These are phyloP conservation scores for Pithys albifrons DNA, from an alignment of 2,113 vertebrate species.

Conservation along the genomic window DNA sequence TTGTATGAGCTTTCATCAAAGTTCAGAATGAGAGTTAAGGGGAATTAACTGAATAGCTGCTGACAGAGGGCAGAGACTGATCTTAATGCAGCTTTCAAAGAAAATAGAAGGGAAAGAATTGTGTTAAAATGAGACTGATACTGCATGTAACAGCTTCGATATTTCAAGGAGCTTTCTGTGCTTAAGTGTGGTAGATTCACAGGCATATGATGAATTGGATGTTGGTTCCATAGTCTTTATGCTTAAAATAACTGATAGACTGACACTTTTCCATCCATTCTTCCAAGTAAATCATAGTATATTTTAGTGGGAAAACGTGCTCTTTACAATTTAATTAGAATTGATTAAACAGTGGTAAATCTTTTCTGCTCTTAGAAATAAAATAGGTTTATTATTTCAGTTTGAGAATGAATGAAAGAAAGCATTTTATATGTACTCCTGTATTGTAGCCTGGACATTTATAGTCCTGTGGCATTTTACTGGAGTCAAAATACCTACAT, in stretches of 20 bases:
- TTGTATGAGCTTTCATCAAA: neutral
- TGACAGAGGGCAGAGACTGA: neutral
- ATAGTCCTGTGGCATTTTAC: neutral
- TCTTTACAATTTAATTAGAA: neutral
- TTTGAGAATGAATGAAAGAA: neutral
- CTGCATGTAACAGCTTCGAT: neutral
- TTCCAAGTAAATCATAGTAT: neutral
- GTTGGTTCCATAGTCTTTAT: neutral
- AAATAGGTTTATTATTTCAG: neutral
- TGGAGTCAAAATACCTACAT: neutral
- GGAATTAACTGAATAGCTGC: neutral
- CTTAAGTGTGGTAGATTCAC: neutral
- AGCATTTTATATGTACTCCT: neutral
- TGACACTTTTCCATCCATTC: neutral
- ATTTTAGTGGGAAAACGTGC: neutral
- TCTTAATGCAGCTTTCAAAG: neutral
- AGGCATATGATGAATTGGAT: neutral
- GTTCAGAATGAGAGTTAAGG: neutral
- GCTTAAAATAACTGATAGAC: neutral
- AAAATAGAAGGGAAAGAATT: neutral
- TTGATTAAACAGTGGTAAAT: neutral
- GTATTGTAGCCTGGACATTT: neutral
- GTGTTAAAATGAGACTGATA: neutral
- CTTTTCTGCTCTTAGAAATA: neutral
- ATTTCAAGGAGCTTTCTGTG: neutral